phyloP scores from a whole-genome alignment of 2,797 vertebrate genomes.

The Scyliorhinus canicula region DNA sequence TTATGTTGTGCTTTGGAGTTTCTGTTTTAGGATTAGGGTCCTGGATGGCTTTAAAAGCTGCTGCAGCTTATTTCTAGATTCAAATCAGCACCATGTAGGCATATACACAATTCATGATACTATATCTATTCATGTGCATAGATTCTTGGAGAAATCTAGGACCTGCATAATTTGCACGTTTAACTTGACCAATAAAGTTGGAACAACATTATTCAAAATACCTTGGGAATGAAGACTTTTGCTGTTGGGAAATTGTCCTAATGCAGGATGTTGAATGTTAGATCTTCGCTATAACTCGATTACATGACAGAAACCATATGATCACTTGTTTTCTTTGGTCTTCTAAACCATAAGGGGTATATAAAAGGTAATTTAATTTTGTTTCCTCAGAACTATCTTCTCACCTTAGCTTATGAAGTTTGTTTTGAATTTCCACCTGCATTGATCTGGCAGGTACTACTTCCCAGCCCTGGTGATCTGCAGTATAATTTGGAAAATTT shows the following conservation, averaged over 20 bases:
- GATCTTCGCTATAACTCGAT: not conserved
- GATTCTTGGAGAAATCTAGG: not conserved
- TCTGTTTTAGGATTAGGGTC: not conserved
- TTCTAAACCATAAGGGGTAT: not conserved
- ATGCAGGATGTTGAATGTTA: not conserved
- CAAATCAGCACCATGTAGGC: not conserved
- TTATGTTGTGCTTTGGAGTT: not conserved
- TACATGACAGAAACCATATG: not conserved
- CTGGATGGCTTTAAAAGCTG: too few species aligned
- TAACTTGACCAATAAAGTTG: not conserved
- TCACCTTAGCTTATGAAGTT: not conserved
- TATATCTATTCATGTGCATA: not conserved
- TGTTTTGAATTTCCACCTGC: not conserved
- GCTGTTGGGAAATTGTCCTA: not conserved
- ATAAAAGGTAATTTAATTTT: not conserved
- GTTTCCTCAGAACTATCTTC: not conserved
- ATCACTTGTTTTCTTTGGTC: not conserved
- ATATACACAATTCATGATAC: not conserved
- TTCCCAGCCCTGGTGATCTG: not conserved
- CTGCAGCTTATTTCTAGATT: not conserved
- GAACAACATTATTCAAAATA: not conserved
- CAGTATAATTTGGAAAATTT: not conserved
- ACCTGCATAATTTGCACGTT: not conserved
- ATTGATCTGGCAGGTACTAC: not conserved
- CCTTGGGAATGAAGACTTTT: not conserved